A percentile compares a stretch with the other conserved stretches of the same genome.
Evolutionary conservation across 2,797 vertebrate genomes (phyloP).

Genomic region (Gadopsis marmoratus): DNA sequence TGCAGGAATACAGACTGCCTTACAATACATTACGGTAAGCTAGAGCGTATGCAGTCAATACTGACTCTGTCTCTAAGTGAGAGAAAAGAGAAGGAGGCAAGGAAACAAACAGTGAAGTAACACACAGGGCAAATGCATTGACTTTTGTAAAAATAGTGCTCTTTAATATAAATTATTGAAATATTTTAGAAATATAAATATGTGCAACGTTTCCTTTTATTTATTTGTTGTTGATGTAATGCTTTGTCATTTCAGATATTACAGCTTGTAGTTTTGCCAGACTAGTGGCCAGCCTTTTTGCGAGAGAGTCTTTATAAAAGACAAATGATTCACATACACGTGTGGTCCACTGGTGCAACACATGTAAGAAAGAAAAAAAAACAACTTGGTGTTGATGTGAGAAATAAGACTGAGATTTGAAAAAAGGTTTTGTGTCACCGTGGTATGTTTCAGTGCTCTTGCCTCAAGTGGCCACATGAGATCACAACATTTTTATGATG

Average conservation of each 20-base stretch:
- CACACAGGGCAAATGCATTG: constrained; percentile 76
- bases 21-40: constrained; percentile 62
- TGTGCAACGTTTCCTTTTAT: constrained; percentile 97
- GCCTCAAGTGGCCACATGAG: constrained; percentile 47
- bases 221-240: constrained; percentile 83
- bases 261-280: constrained; percentile 93
- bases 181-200: constrained; percentile 99
- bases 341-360: constrained; percentile 76
- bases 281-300: constrained; percentile 91
- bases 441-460: constrained; percentile 33
- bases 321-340: constrained; percentile 86
- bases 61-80: constrained; percentile 58
- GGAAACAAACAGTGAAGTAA: constrained; percentile 65
- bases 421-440: constrained; percentile 10
- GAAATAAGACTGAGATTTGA: constrained; percentile 69
- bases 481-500: constrained; percentile 32
- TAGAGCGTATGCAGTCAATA: constrained; percentile 55
- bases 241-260: constrained; percentile 89
- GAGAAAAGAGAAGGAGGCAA: constrained; percentile 22
- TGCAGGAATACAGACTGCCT: constrained; percentile 56
- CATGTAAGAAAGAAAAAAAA: constrained; percentile 77
- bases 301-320: constrained; percentile 97
- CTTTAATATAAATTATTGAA: constrained; percentile 99
- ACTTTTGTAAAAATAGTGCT: constrained; percentile 99
- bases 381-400: constrained; percentile 83